Base-by-base conservation (phyloP, 92 coral and sea anemone species). In the Zoanthus gigantus region DNA sequence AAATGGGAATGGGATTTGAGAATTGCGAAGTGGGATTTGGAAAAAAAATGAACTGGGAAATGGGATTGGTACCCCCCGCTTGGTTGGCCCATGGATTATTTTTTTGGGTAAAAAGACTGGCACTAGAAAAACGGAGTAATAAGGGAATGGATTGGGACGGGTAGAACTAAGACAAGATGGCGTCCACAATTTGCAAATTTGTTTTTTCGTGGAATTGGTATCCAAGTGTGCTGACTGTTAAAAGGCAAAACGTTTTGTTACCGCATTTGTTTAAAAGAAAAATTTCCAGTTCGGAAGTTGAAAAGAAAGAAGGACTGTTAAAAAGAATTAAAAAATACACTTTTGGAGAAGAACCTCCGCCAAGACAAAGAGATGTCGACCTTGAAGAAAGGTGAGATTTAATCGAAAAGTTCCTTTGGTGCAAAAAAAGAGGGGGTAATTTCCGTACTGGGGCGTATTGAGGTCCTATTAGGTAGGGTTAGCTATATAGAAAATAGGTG, bases 321-420 rank as follows among this genome's bases (percentile, higher is more conserved):
- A 66, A 81, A 71, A 66, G 58, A 65, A 81, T 81, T 45, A 81
- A 81, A 58, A 81, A 81, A 66, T 81, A 65, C 14, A 14, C 85
- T 4, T 81, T 81, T 81, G 85, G 85, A 8, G 85, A 81, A 31
- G 85, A 81, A 66, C 85, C 85, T 17, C 85, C 85, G n/a, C 74
- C 23, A 63, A 12, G 82, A n/a, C 81, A 76, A 28, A 67, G 44
- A 66, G 75, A 81, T 18, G 32, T 29, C 45, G 76, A 44, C 47
- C 17, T 50, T 31, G 63, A 18, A 81, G 75, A 81, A 66, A 81
- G 85, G 85, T 81, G 23, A 65, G 60, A 0, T 15, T 29, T 9
- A 34, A 30, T 14, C 14, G 15, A 30, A 63, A 63, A 0, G 54
- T 50, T 7, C 2, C 54, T 50, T 10, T 6, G 54, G 54, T 50